phyloP scores from a whole-genome alignment of 2,797 vertebrate species.

The Pseudochirops corinnae region DNA sequence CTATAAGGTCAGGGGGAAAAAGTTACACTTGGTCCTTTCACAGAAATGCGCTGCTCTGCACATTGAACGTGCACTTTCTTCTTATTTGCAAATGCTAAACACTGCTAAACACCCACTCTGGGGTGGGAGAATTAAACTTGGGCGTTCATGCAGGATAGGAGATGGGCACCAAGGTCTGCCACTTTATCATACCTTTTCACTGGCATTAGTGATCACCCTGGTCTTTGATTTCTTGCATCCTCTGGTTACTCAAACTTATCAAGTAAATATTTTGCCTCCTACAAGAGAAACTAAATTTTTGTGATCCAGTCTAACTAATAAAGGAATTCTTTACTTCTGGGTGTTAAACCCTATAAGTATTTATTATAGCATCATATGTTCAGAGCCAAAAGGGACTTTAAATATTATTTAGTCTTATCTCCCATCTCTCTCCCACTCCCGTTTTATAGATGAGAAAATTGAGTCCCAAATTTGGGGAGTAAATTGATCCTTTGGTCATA shows the following conservation, averaged over 20 bases:
- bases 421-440: background rate
- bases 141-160: slow-evolving; percentile 9
- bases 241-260: background rate
- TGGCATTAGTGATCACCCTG: background rate
- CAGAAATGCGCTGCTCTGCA: background rate
- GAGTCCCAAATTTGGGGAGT: background rate
- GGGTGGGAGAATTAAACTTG: background rate
- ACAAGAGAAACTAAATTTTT: slow-evolving; percentile 21
- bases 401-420: background rate
- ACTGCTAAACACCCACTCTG: background rate
- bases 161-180: background rate
- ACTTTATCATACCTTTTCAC: background rate
- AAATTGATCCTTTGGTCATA: background rate
- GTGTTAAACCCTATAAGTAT: background rate
- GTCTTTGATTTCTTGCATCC: slow-evolving; percentile 8
- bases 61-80: slow-evolving; percentile 12
- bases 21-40: slow-evolving; percentile 10
- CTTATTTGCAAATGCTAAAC: slow-evolving; percentile 46
- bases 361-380: background rate
- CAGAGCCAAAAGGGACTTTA: background rate
- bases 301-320: slow-evolving; percentile 16
- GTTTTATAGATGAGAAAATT: background rate
- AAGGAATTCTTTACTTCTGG: background rate
- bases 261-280: background rate
- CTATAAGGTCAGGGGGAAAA: slow-evolving; percentile 43